These are phyloP conservation scores for Elmis aenea DNA, from an alignment of 2,888 invertebrate species.

Conservation along the genomic window DNA sequence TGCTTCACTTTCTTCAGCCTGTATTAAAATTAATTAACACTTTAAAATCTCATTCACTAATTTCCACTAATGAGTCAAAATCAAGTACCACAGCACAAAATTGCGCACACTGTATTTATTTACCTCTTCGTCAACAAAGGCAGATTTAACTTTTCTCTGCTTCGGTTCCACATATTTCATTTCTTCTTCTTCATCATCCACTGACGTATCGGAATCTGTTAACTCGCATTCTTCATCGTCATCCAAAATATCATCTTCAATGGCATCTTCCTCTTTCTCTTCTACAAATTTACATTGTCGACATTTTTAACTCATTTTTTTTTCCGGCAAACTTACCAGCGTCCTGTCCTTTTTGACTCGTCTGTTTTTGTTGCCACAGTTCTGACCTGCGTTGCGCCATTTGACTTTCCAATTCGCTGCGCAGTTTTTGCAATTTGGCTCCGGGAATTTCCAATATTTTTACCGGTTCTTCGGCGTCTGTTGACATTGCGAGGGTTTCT, in stretches of 20 bases:
- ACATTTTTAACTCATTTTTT: too few species aligned
- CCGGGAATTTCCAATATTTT: conserved; percentile 58
- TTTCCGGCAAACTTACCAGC: too few species aligned
- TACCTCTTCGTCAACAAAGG: conserved; percentile 40
- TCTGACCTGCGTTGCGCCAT: conserved; percentile 67
- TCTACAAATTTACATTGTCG: too few species aligned
- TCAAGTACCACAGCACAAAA: too few species aligned
- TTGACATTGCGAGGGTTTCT: conserved; percentile 39
- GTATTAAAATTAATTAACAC: conserved; percentile 9
- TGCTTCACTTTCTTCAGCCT: conserved; percentile 31
- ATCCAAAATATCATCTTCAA: conserved; percentile 34
- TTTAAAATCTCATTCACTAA: too few species aligned
- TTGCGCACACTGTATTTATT: too few species aligned
- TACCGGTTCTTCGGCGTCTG: conserved; percentile 36
- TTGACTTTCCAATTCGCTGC: conserved; percentile 63
- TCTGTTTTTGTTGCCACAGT: conserved; percentile 61
- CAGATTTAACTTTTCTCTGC: conserved; percentile 30
- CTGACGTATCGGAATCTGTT: conserved; percentile 50
- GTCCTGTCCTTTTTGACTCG: conserved; percentile 12
- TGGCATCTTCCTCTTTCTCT: conserved; percentile 28
- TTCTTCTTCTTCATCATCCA: conserved; percentile 51
- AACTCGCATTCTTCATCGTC: conserved; percentile 47
- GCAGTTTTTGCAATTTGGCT: conserved; percentile 63
- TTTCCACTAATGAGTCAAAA: too few species aligned
- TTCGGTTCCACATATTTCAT: conserved; percentile 49